Evolutionary conservation across 2,797 vertebrate species (phyloP).

Genomic region (Petrocephalus sullivani): DNA sequence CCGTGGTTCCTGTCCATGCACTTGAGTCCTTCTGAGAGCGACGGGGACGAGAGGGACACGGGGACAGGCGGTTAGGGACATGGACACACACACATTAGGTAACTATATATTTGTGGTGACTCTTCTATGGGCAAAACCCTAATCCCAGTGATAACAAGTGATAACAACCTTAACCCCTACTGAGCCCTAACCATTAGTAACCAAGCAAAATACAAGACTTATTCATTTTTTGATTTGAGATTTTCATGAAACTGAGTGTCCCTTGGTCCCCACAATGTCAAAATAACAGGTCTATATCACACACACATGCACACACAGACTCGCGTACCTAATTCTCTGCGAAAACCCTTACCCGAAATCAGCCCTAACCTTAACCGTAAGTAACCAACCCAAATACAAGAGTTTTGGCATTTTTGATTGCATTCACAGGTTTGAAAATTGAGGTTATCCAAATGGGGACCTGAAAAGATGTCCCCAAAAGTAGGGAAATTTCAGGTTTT

Average conservation of each 20-base stretch:
- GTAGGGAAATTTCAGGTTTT: too few relatives aligned
- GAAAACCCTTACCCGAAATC: too few relatives aligned
- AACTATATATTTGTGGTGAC: not conserved
- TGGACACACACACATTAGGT: not conserved
- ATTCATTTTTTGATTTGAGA: not conserved
- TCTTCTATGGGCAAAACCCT: not conserved
- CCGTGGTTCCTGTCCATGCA: conserved; percentile 99
- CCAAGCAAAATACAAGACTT: not conserved
- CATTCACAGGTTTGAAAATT: too few relatives aligned
- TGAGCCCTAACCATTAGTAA: not conserved
- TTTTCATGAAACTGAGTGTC: not conserved
- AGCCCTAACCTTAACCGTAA: too few relatives aligned
- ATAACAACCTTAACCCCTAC: not conserved
- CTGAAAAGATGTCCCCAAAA: too few relatives aligned
- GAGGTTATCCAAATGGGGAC: too few relatives aligned
- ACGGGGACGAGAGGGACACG: conserved; percentile 24
- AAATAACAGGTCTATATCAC: too few relatives aligned
- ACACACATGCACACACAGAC: too few relatives aligned
- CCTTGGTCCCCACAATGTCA: not conserved
- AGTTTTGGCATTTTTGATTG: too few relatives aligned
- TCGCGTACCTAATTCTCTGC: too few relatives aligned
- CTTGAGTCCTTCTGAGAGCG: conserved; percentile 80
- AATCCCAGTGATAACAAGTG: not conserved
- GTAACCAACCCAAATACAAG: too few relatives aligned
- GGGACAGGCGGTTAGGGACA: not conserved